Evolutionary conservation across 2,888 invertebrate genomes (phyloP).

Genomic region (Apamea sordens): DNA sequence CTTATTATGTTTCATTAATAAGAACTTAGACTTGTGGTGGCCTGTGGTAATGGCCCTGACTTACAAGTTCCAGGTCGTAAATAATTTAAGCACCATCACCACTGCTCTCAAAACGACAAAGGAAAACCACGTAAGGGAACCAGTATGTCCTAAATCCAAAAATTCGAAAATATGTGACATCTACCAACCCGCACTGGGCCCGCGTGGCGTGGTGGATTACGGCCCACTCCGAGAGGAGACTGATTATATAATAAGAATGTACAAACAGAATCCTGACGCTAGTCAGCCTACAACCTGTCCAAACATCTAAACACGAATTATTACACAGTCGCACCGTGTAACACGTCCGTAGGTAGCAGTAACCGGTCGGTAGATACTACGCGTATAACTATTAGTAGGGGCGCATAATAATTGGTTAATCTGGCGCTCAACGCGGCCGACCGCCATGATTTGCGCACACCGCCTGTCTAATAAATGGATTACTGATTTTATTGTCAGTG

Average conservation of each 20-base stretch:
- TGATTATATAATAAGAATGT: neutral
- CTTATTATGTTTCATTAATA: neutral
- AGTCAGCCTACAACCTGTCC: neutral
- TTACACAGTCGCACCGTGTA: neutral
- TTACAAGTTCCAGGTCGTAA: no score
- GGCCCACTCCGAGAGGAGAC: no score
- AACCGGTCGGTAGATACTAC: constrained; percentile 22
- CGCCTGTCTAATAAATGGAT: constrained; percentile 66
- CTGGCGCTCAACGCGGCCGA: constrained; percentile 67
- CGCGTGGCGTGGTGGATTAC: no score
- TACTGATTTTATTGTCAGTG: constrained; percentile 56
- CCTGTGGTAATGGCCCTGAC: no score
- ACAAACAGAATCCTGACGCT: neutral
- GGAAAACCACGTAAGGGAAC: no score
- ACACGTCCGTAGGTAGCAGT: neutral
- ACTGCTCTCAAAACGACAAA: no score
- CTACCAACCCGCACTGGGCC: no score
- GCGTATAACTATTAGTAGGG: constrained; percentile 70
- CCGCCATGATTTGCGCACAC: constrained; percentile 75
- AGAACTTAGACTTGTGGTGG: neutral
- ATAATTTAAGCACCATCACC: no score
- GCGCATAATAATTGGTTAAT: constrained; percentile 81
- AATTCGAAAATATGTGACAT: no score
- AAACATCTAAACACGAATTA: constrained; percentile 9
- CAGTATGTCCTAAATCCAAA: no score